Conservation (phyloP, 1,140 invertebrate genomes). For the Lamellibrachia luymesi region DNA sequence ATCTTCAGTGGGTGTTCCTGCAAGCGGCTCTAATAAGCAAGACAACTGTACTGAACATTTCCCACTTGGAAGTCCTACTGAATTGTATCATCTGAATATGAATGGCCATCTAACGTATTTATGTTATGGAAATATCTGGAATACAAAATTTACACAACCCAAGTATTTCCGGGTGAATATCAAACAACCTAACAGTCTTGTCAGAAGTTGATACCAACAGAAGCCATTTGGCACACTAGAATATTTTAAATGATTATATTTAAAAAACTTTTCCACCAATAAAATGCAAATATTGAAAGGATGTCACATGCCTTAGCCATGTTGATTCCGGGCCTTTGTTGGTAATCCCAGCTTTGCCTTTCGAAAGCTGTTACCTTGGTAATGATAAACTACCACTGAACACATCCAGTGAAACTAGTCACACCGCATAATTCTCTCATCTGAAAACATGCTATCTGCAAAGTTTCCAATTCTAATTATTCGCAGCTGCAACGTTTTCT, state of each 20-base stretch:
- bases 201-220: too few relatives aligned
- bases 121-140: too few relatives aligned
- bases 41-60: not conserved
- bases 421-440: not conserved
- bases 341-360: not conserved
- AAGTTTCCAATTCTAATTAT: not conserved
- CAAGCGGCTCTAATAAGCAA: not conserved
- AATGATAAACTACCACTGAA: not conserved
- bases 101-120: not conserved
- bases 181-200: too few relatives aligned
- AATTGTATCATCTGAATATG: not conserved
- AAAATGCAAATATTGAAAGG: not conserved
- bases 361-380: not conserved
- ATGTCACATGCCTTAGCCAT: not conserved
- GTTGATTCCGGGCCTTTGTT: not conserved
- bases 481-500: not conserved
- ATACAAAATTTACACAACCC: too few relatives aligned
- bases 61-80: too few relatives aligned
- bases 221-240: too few relatives aligned
- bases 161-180: too few relatives aligned
- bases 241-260: too few relatives aligned
- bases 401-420: not conserved
- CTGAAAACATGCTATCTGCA: not conserved
- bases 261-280: not conserved
- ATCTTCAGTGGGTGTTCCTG: not conserved